Percentiles rank a stretch among this genome's conserved stretches.
phyloP scores from a whole-genome alignment of 2,113 vertebrate species.

The Grammomys dolichurus region DNA sequence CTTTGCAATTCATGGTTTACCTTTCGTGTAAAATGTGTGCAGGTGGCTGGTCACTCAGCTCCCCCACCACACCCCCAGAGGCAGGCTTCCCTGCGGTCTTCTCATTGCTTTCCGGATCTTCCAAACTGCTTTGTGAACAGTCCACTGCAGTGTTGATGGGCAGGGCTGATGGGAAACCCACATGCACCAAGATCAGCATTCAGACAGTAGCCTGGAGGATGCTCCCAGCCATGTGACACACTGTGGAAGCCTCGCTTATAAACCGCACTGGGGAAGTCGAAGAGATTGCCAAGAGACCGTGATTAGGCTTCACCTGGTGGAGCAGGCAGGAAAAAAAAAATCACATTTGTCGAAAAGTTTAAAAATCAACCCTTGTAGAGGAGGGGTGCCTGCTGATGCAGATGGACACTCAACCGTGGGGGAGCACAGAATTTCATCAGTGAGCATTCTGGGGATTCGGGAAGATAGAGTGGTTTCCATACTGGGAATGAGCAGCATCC shows the following conservation, averaged over 20 bases:
- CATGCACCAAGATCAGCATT: rapidly evolving
- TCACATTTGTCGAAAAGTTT: background rate
- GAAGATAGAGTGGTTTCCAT: background rate
- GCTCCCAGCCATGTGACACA: background rate
- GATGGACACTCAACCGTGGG: background rate
- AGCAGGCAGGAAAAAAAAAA: background rate
- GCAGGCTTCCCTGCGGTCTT: background rate
- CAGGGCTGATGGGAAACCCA: background rate
- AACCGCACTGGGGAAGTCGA: background rate
- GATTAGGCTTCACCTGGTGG: background rate
- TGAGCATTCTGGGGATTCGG: background rate
- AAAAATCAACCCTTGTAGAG: background rate
- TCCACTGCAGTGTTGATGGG: rapidly evolving
- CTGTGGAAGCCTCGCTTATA: background rate
- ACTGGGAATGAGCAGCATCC: rapidly evolving
- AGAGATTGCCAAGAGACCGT: background rate
- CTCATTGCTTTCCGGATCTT: no score
- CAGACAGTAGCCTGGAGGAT: no score
- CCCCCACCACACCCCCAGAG: no score
- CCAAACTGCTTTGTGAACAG: background rate
- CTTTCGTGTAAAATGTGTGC: background rate
- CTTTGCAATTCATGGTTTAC: background rate
- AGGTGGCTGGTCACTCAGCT: background rate
- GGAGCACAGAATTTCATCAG: background rate
- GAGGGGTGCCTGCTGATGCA: background rate